Base-by-base conservation (phyloP, 2,113 vertebrate species). In the Anoplopoma fimbria region DNA sequence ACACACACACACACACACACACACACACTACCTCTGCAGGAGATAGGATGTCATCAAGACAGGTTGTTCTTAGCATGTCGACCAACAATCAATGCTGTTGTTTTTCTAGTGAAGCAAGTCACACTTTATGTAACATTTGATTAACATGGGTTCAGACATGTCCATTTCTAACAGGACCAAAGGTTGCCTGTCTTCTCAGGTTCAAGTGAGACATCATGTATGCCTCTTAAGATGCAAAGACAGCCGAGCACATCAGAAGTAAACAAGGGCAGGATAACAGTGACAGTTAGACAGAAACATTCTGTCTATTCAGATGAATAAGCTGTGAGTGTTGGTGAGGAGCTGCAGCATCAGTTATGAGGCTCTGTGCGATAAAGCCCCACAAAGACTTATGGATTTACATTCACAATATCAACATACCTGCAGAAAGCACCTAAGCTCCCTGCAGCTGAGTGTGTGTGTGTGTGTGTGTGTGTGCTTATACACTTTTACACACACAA, bases 321-420 rank as follows among this genome's bases (percentile, higher is more conserved):
- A 63, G 25, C 62, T 42, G 14, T 23, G 61, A 36, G 34, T 58
- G 15, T 53, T 8, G n/a, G 34, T 51, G 68, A 57, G 72, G 72
- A 76, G 73, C 71, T 76, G 72, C 70, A 63, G 77, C 40, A 60
- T 74, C 68, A 38, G 70, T 79, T 79, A 47, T 53, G 25, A 69
- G 25, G n/a, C 57, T 60, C 21, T 38, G 10, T 64, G 62, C 34
- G 12, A 42, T 25, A 23, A 38, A 25, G 23, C 4, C 38, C 27
- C 42, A 36, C 33, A 68, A 77, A 85, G 82, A 57, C 53, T 64
- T 13, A 73, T 83, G 82, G 87, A 87, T 90, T 86, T 71, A 78
- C 47, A 61, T 86, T 69, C 78, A 76, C 57, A 73, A 49, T 65
- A 68, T 88, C 64, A 84, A 75, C 72, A 74, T 77, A 80, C 63